Conservation (phyloP, 2,113 vertebrate species). For the Maccullochella peelii region DNA sequence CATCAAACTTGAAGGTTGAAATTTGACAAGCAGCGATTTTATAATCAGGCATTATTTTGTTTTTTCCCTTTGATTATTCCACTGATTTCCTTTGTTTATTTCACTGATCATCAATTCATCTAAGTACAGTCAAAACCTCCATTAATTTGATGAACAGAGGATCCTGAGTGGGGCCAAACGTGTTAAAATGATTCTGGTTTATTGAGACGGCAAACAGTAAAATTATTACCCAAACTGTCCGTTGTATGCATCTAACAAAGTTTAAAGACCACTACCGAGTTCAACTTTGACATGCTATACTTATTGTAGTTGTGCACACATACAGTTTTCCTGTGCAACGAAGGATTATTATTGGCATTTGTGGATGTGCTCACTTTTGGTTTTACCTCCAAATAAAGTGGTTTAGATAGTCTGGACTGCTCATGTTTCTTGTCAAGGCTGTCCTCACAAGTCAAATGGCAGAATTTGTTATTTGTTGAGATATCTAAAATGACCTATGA, state of each 20-base stretch:
- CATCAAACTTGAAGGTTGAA: conserved; percentile 16
- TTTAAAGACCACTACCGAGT: neutral
- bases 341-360: neutral
- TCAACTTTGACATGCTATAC: neutral
- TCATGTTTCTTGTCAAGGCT: too few relatives aligned
- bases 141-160: conserved; percentile 20
- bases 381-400: too few relatives aligned
- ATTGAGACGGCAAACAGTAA: neutral
- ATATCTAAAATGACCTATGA: too few relatives aligned
- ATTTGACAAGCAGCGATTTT: conserved; percentile 23
- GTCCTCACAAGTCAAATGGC: too few relatives aligned
- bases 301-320: neutral
- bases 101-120: conserved; percentile 24
- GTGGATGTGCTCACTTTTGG: too few relatives aligned
- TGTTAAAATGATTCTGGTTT: neutral
- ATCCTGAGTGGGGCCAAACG: neutral
- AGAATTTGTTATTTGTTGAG: too few relatives aligned
- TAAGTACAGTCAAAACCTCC: neutral
- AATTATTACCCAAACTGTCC: neutral
- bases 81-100: conserved; percentile 33
- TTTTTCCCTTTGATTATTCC: conserved; percentile 29
- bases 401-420: too few relatives aligned
- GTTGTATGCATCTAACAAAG: too few relatives aligned
- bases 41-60: conserved; percentile 11
- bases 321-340: neutral